Base-by-base conservation (phyloP, 2,113 vertebrate genomes). In the Quiscalus mexicanus region DNA sequence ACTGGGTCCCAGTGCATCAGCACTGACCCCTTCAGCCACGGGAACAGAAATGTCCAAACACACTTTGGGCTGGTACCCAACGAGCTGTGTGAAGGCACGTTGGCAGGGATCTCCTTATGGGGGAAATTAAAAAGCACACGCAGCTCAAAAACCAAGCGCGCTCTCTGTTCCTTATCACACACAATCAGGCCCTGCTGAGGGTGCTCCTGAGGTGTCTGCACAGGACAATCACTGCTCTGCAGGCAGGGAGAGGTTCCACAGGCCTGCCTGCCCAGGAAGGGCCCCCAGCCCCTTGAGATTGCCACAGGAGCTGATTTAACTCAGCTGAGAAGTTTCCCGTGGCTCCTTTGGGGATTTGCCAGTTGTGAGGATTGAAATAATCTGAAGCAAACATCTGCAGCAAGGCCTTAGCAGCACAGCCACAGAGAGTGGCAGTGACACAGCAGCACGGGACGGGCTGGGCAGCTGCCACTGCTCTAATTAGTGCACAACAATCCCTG, bases 11-110 rank as follows among this genome's bases (percentile, higher is more conserved):
- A 58, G 50, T 47, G 75, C 93, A 93, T 83, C 20, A 37, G 75
- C 27, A n/a, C 84, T 82, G 89, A 92, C 89, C 93, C 74, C 94
- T 95, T 68, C 93, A 90, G 84, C 91, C 87, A 33, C 71, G 83
- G 82, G 58, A 93, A 92, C 95, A 93, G 94, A 92, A 64, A 85
- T 69, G 96, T 84, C 95, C 97, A 97, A 96, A 90, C 31, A 63
- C 83, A 23, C 12, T 81, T 84, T 52, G 90, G 94, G 95, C 23
- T 89, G 85, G 52, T 65, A 88, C 83, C 82, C 94, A 94, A 6
- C 73, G 89, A 81, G 77, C 87, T 60, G 70, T 42, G 58, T 31
- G n/a, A 41, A 53, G 65, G 45, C 5, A 49, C 47, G 14, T 39
- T 11, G 49, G 7, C 12, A 10, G 7, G 0, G 30, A 20, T 22